phyloP scores from a whole-genome alignment of 2,113 vertebrate genomes.

The Pogonocichla stellata region DNA sequence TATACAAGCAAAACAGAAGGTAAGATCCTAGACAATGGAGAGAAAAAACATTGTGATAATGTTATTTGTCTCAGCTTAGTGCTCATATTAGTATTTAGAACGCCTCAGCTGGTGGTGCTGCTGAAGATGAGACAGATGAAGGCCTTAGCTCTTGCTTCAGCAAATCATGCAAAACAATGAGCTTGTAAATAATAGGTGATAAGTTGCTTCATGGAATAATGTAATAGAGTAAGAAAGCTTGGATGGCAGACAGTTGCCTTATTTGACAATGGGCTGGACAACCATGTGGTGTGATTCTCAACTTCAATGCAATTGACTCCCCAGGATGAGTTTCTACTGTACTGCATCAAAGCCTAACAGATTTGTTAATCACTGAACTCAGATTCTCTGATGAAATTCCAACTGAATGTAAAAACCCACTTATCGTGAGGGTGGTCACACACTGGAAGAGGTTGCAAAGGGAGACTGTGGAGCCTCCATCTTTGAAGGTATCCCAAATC shows the following conservation, averaged over 20 bases:
- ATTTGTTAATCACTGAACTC: background rate
- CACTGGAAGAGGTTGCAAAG: background rate
- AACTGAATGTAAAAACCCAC: background rate
- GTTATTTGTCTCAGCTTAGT: background rate
- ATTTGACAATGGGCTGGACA: background rate
- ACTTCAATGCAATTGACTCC: background rate
- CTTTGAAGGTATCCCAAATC: background rate
- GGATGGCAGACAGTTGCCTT: background rate
- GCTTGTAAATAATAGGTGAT: background rate
- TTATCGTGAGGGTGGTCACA: background rate
- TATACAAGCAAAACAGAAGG: rapidly evolving
- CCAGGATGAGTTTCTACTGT: background rate
- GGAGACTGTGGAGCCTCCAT: background rate
- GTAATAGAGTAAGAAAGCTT: background rate
- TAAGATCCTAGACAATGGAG: background rate
- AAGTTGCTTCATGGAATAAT: background rate
- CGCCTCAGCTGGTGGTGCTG: background rate
- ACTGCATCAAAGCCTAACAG: background rate
- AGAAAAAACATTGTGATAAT: background rate
- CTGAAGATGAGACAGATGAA: background rate
- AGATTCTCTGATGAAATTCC: background rate
- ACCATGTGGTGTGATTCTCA: background rate
- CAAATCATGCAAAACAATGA: background rate
- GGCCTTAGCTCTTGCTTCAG: background rate
- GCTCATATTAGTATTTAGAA: background rate